Evolutionary conservation across 2,888 invertebrate species (phyloP), one percentile per base, ranked within the genome.

Genomic region (Drosophila tanythrix): DNA sequence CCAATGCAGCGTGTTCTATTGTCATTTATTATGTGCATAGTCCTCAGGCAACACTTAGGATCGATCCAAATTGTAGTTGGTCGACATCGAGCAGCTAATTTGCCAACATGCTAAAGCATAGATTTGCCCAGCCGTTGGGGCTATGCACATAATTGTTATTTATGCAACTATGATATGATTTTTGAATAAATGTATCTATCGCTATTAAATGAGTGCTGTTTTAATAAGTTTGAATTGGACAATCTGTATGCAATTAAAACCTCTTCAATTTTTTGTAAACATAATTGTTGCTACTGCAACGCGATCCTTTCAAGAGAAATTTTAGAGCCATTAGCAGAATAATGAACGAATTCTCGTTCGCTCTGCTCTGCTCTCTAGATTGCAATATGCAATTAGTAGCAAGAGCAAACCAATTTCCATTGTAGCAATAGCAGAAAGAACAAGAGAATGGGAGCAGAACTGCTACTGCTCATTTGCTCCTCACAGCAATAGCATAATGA

Each of bases 101-200:
- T 59, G 33, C 27, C 33, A 3, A 21, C n/a, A 40, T 36, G 56
- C 27, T 52, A 27, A n/a, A 18, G 29, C 25, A 21, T 31, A 29
- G 59, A 43, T 65, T 35, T 36, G 21, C 52, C 11, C 11, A 31
- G 15, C 11, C 31, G n/a, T 3, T 57, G 27, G 51, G 38, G 48
- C 71, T 82, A 53, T 63, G 72, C 77, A 76, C 76, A 82, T 80
- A 78, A 77, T 66, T 83, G 82, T 82, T 82, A 85, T 82, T 87
- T 83, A 83, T 88, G 82, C 78, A 84, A 76, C 63, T 74, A 78
- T 78, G 85, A 85, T 85, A 89, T 87, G 84, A 85, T 89, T 85
- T 46, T 83, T 88, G 63, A 88, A 85, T 89, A 85, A 89, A 85
- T 87, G 80, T 85, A 89, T 85, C 84, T 87, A 85, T 87, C 79